Evolutionary conservation across 2,888 invertebrate species (phyloP).

Genomic region (Elmis aenea): DNA sequence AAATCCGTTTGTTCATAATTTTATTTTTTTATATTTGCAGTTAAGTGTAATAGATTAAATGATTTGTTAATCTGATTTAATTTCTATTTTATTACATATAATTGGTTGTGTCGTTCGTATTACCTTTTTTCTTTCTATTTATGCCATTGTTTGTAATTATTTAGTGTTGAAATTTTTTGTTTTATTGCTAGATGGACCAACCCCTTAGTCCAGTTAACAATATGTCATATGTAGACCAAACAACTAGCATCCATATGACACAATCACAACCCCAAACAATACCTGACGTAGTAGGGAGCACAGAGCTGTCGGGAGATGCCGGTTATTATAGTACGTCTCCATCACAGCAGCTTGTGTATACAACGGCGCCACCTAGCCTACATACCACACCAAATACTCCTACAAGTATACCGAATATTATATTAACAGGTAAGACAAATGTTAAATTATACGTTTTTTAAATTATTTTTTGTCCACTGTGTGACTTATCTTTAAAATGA

Average conservation of each 20-base stretch:
- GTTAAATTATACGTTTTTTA: constrained; percentile 1
- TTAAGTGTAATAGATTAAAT: no score
- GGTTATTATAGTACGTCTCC: constrained; percentile 60
- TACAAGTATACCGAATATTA: constrained; percentile 75
- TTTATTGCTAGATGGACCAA: constrained; percentile 10
- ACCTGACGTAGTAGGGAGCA: constrained; percentile 31
- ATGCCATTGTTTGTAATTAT: not conserved
- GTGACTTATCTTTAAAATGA: not conserved
- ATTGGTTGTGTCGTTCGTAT: no score
- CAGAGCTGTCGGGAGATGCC: constrained; percentile 43
- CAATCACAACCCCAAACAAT: constrained; percentile 31
- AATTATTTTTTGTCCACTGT: not conserved
- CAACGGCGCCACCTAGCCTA: constrained; percentile 50
- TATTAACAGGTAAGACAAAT: constrained; percentile 63
- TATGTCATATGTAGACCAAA: constrained; percentile 35
- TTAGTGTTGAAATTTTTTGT: not conserved
- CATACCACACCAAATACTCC: constrained; percentile 67
- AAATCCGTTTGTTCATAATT: no score
- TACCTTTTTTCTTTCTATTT: no score
- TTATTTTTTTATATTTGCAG: no score
- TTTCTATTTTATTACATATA: no score
- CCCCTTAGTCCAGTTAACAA: constrained; percentile 17
- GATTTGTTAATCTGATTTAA: no score
- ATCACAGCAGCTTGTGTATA: constrained; percentile 48
- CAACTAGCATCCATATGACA: constrained; percentile 22